Percentiles rank a stretch among this genome's conserved stretches.
These are phyloP conservation scores for Arctopsyche grandis DNA, from an alignment of 1,140 invertebrate species.

Conservation along the genomic window DNA sequence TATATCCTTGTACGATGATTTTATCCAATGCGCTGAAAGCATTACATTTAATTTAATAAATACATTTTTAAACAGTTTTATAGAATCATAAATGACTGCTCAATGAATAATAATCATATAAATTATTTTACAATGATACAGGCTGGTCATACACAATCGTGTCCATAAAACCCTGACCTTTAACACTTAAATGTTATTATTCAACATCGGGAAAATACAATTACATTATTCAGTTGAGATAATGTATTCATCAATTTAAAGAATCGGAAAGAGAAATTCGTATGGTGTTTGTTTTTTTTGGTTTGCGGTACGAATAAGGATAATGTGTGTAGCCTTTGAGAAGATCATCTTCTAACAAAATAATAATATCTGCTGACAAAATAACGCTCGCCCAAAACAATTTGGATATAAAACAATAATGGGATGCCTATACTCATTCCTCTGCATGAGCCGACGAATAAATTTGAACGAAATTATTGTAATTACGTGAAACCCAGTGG, in stretches of 20 bases:
- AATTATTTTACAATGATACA: not conserved
- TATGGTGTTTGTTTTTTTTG: too few relatives aligned
- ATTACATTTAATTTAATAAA: slow-evolving; percentile 44
- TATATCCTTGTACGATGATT: slow-evolving; percentile 98
- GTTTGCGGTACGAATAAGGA: not conserved
- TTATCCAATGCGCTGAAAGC: slow-evolving; percentile 82
- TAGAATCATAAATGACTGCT: too few relatives aligned
- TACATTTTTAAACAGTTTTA: too few relatives aligned
- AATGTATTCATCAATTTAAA: too few relatives aligned
- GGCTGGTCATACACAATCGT: too few relatives aligned
- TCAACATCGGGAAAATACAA: not conserved
- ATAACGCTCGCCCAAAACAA: slow-evolving; percentile 47
- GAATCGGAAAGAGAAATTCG: too few relatives aligned
- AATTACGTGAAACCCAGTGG: slow-evolving; percentile 46
- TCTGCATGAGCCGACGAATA: slow-evolving; percentile 44
- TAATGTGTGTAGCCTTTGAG: slow-evolving; percentile 1
- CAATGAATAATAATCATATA: too few relatives aligned
- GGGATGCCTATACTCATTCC: slow-evolving; percentile 41
- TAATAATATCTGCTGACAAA: slow-evolving; percentile 51
- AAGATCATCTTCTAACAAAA: slow-evolving; percentile 44
- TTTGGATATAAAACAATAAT: slow-evolving; percentile 54
- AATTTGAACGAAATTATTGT: slow-evolving; percentile 50
- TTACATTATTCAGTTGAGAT: too few relatives aligned
- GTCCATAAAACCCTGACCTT: too few relatives aligned
- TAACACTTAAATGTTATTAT: not conserved